Percentiles rank a stretch among this genome's conserved stretches.
phyloP scores from a whole-genome alignment of 2,888 invertebrate genomes.

The Macrosiphum euphorbiae region DNA sequence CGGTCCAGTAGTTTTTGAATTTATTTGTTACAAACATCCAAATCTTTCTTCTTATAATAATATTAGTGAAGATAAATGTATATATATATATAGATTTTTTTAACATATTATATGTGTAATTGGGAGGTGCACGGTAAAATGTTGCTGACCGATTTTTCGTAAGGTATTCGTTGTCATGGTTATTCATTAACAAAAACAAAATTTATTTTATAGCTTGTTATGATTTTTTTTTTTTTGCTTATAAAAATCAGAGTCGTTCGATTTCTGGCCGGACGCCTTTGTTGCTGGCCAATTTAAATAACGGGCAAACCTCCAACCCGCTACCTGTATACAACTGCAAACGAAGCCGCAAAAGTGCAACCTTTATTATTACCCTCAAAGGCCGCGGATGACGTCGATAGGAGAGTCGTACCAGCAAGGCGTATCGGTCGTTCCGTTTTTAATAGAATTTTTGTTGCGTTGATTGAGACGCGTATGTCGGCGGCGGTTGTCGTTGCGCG shows the following conservation, averaged over 20 bases:
- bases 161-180: too few species aligned
- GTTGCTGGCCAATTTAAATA: not conserved
- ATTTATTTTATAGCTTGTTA: too few species aligned
- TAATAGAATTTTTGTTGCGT: not conserved
- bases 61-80: too few species aligned
- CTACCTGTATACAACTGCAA: not conserved
- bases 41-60: too few species aligned
- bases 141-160: too few species aligned
- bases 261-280: not conserved
- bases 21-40: too few species aligned
- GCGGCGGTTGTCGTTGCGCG: not conserved
- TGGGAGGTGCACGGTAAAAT: too few species aligned
- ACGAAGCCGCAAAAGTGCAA: not conserved
- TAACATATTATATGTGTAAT: too few species aligned
- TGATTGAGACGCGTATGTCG: conserved; percentile 44
- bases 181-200: too few species aligned
- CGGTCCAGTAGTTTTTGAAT: too few species aligned
- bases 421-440: not conserved
- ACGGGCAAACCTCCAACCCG: too few species aligned
- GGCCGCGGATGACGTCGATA: not conserved
- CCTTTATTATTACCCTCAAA: not conserved
- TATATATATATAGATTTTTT: not conserved
- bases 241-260: not conserved
- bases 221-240: too few species aligned
- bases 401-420: not conserved